Evolutionary conservation across 2,888 invertebrate genomes (phyloP), one percentile per base, ranked within the genome.

Genomic region (Ditula angustiorana): DNA sequence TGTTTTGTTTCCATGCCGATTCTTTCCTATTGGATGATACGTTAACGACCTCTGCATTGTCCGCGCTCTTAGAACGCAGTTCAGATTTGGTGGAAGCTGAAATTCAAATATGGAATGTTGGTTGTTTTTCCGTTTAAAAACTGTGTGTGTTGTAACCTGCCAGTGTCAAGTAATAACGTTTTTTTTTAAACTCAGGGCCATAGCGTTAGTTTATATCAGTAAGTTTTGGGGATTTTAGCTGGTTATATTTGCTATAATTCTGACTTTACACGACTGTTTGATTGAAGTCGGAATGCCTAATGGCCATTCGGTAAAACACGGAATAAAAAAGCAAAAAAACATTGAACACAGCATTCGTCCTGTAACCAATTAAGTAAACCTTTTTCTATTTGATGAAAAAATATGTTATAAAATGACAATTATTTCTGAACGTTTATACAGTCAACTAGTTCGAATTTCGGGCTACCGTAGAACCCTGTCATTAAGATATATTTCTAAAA

Each of bases 1-100:
- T 16, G 61, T 61, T 61, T 55, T 46, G 64, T 65, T 64, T 37
- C 24, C 13, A 19, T 24, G 10, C 30, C 46, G n/a, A 53, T 19
- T 46, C 41, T 46, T 55, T 23, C 41, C 35, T 13, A 41, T 50
- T 50, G 16, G 53, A 24, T 61, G 33, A 46, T 46, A 53, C 44
- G 24, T 53, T 53, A 46, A 44, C 37, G 57, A 23, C 24, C 24
- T 37, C 47, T 49, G 49, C 35, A 55, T 41, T 41, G 55, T 41
- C 41, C 8, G 28, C 11, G 26, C 44, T 8, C 21, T 50, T 60
- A 41, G 28, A 35, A 49, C n/a, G 23, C 24, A 11, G 49, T 41
- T 35, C 28, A 28, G 21, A 3, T 44, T 56, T 33, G 21, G 56
- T 57, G 8, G 13, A 28, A 10, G 49, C 19, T 55, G 41, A 19